These are phyloP conservation scores for Drosophila oshimai DNA, from an alignment of 1,140 invertebrate genomes.

Conservation along the genomic window DNA sequence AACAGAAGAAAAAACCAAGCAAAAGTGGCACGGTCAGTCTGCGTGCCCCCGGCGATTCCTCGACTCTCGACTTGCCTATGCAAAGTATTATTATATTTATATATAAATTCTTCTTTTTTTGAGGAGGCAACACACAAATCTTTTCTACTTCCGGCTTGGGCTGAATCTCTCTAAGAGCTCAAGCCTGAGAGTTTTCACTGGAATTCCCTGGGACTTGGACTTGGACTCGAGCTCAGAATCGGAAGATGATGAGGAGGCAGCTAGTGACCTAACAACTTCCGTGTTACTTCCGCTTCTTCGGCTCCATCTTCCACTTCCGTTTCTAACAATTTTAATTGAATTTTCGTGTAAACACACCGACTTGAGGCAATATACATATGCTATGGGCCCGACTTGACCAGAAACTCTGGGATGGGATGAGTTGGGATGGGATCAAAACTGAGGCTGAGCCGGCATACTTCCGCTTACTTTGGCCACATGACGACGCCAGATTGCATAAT, in stretches of 20 bases:
- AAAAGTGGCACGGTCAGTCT: slow-evolving; percentile 70
- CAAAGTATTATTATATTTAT: slow-evolving; percentile 51
- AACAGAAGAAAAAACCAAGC: slow-evolving; percentile 40
- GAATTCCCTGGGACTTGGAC: slow-evolving; percentile 41
- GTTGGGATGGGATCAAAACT: slow-evolving; percentile 9
- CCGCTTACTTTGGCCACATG: slow-evolving; percentile 60
- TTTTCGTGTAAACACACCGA: slow-evolving; percentile 75
- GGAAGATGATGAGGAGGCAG: slow-evolving; percentile 38
- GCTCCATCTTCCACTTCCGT: slow-evolving; percentile 50
- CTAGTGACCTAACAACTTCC: slow-evolving; percentile 74
- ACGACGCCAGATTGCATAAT: slow-evolving; percentile 76
- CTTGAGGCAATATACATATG: slow-evolving; percentile 1
- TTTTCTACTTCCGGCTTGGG: slow-evolving; percentile 52
- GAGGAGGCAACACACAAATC: slow-evolving; percentile 37
- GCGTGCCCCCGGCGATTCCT: slow-evolving; percentile 20
- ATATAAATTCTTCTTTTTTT: neutral
- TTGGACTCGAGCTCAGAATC: neutral
- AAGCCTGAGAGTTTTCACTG: slow-evolving; percentile 58
- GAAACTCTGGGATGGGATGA: neutral
- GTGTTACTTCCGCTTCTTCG: slow-evolving; percentile 66
- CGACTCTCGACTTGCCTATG: slow-evolving; percentile 44
- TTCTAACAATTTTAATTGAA: slow-evolving; percentile 74
- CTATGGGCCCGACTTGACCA: slow-evolving; percentile 42
- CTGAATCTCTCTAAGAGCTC: slow-evolving; percentile 4
- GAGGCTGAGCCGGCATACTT: slow-evolving; percentile 46